Conservation (phyloP, 2,113 vertebrate genomes). For the Atlantisia rogersi region DNA sequence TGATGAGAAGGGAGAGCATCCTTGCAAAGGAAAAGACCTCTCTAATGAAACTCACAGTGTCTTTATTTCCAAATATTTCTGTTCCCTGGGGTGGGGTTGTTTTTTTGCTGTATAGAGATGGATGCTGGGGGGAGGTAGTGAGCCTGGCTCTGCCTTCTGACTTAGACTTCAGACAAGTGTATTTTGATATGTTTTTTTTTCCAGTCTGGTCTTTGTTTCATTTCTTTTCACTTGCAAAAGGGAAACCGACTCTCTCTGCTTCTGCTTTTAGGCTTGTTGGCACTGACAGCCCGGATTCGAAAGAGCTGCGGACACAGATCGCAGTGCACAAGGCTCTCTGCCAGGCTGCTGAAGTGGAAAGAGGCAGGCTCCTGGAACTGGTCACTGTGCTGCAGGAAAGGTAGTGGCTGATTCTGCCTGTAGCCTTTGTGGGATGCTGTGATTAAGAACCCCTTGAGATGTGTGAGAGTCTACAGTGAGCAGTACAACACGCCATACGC, state of each 20-base stretch:
- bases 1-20: neutral
- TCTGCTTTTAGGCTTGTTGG: slow-evolving; percentile 3
- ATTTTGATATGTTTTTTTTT: neutral
- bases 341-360: slow-evolving; percentile 79
- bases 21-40: neutral
- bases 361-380: slow-evolving; percentile 77
- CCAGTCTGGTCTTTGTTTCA: neutral
- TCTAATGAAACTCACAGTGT: rapidly evolving
- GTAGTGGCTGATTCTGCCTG: slow-evolving; percentile 43
- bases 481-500: rapidly evolving
- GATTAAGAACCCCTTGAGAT: neutral
- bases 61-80: neutral
- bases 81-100: rapidly evolving
- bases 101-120: neutral
- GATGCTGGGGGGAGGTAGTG: neutral
- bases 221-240: neutral
- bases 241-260: neutral
- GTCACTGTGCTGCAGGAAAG: slow-evolving; percentile 80
- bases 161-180: neutral
- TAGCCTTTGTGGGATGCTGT: neutral
- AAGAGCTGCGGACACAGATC: slow-evolving; percentile 67
- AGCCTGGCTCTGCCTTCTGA: neutral
- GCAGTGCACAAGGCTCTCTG: slow-evolving; percentile 75
- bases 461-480: neutral
- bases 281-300: neutral